phyloP scores from a whole-genome alignment of 2,888 invertebrate species.

The Dolomedes plantarius region DNA sequence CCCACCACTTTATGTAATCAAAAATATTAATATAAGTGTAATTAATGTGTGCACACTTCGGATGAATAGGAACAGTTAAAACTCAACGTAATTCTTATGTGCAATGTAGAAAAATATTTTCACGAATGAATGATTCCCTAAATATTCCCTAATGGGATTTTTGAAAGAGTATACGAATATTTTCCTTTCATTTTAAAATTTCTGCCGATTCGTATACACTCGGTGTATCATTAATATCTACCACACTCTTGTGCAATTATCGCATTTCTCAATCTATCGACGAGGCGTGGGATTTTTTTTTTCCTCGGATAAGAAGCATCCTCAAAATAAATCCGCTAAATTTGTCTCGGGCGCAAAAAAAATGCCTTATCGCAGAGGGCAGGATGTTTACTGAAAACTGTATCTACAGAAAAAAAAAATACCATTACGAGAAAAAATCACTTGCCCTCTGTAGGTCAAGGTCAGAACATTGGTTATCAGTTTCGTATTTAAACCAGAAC shows the following conservation, averaged over 20 bases:
- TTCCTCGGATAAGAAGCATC: background rate
- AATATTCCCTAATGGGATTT: too few relatives aligned
- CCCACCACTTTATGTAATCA: too few relatives aligned
- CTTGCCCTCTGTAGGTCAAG: constrained; percentile 24
- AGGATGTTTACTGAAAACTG: constrained; percentile 43
- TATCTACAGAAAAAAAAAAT: constrained; percentile 22
- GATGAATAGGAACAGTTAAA: too few relatives aligned
- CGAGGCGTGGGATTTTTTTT: background rate
- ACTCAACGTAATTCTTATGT: too few relatives aligned
- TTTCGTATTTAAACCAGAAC: too few relatives aligned
- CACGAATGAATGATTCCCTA: too few relatives aligned
- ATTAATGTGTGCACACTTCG: too few relatives aligned
- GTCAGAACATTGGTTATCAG: too few relatives aligned
- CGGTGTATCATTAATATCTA: constrained; percentile 1
- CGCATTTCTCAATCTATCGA: background rate
- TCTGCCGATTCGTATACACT: background rate
- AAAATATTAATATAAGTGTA: too few relatives aligned
- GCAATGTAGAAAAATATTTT: too few relatives aligned
- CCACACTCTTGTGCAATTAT: background rate
- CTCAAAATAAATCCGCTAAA: background rate
- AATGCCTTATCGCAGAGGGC: constrained; percentile 7
- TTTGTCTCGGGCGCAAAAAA: background rate
- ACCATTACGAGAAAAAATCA: background rate
- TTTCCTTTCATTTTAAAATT: too few relatives aligned
- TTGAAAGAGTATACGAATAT: too few relatives aligned